Evolutionary conservation across 2,113 vertebrate genomes (phyloP).

Genomic region (Malaclemys terrapin): DNA sequence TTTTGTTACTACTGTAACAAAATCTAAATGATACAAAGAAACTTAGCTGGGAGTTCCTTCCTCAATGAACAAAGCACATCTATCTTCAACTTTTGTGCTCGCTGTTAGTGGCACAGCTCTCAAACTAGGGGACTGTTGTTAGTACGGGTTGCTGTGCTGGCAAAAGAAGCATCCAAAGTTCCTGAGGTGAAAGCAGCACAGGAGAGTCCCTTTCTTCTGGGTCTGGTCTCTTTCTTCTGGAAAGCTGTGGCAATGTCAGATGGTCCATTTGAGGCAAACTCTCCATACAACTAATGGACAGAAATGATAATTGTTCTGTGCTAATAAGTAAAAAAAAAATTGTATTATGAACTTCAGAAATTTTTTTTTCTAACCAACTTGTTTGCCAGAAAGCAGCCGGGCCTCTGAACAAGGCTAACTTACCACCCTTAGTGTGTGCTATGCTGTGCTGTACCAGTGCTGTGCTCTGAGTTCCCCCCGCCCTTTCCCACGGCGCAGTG

Average conservation of each 20-base stretch:
- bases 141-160: not conserved
- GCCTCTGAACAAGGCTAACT: not conserved
- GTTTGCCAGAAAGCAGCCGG: not conserved
- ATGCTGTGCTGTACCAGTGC: not conserved
- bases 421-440: not conserved
- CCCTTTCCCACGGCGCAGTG: not conserved
- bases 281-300: not conserved
- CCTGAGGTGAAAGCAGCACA: not conserved
- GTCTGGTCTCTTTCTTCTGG: not conserved
- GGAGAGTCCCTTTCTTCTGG: slow-evolving; percentile 17
- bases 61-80: not conserved
- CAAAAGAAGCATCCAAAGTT: slow-evolving; percentile 27
- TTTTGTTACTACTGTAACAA: not conserved
- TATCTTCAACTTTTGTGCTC: not conserved
- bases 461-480: not conserved
- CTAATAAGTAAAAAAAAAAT: not conserved
- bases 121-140: not conserved
- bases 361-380: not conserved
- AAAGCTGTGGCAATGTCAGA: not conserved
- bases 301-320: not conserved
- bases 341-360: not conserved
- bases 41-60: not conserved
- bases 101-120: not conserved
- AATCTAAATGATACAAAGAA: not conserved
- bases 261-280: not conserved